Conservation (phyloP, 1,140 invertebrate species). For the Teleogryllus occipitalis region DNA sequence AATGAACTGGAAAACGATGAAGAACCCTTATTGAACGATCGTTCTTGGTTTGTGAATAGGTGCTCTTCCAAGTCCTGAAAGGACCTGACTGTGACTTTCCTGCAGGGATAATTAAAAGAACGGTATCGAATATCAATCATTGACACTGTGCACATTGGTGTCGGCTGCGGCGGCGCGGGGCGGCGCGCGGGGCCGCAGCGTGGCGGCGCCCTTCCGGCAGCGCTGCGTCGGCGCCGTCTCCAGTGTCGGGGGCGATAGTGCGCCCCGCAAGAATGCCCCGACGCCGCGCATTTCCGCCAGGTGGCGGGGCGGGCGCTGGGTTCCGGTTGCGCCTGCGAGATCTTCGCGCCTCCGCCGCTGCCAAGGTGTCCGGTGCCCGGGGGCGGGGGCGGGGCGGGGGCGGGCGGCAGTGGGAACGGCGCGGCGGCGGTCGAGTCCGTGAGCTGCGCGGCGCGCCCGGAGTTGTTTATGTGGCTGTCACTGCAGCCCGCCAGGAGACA, state of each 20-base stretch:
- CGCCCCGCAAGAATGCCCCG: not conserved
- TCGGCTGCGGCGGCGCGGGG: not conserved
- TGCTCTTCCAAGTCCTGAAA: too few relatives aligned
- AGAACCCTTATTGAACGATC: too few relatives aligned
- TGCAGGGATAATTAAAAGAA: too few relatives aligned
- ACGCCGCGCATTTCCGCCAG: not conserved
- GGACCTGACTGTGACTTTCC: too few relatives aligned
- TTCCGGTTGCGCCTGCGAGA: not conserved
- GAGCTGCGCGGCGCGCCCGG: not conserved
- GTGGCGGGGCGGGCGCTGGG: not conserved
- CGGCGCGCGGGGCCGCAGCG: too few relatives aligned
- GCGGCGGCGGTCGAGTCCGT: not conserved
- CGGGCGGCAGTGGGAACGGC: not conserved
- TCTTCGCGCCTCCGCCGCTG: not conserved
- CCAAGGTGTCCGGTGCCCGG: not conserved
- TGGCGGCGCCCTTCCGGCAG: not conserved
- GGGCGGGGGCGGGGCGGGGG: too few relatives aligned
- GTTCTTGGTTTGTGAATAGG: too few relatives aligned
- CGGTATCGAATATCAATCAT: too few relatives aligned
- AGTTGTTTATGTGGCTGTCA: slow-evolving; percentile 22
- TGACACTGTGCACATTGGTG: not conserved
- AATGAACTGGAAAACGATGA: too few relatives aligned
- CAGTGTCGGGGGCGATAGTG: not conserved
- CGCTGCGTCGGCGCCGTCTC: not conserved
- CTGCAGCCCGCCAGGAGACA: not conserved